These are phyloP conservation scores for Umimayanthus kanabou DNA, from an alignment of 92 coral and sea anemone species.

Conservation along the genomic window DNA sequence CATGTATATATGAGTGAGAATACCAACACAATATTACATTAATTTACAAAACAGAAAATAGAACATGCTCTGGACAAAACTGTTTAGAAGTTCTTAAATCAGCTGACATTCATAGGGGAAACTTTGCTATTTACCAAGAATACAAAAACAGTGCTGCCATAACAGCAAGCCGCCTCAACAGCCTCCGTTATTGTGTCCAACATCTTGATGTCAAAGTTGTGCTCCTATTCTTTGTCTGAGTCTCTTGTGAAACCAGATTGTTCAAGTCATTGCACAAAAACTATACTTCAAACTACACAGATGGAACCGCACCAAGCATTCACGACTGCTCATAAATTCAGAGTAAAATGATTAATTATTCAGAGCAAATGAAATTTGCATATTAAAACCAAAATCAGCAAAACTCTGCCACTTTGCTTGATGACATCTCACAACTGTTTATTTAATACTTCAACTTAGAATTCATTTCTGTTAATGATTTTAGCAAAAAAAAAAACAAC, in stretches of 20 bases:
- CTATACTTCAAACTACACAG: background rate
- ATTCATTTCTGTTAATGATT: no score
- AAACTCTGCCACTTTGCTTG: conserved; percentile 14
- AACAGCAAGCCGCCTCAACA: conserved; percentile 15
- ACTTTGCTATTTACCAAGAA: conserved; percentile 27
- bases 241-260: background rate
- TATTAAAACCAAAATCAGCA: conserved; percentile 2
- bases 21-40: background rate
- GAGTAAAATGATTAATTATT: conserved; percentile 27
- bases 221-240: background rate
- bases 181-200: conserved; percentile 21
- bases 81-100: background rate
- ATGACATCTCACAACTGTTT: background rate
- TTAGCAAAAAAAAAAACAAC: no score
- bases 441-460: no score
- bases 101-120: background rate
- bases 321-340: conserved; percentile 1
- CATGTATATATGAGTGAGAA: no score
- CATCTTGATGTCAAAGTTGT: background rate
- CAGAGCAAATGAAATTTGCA: conserved; percentile 32
- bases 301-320: background rate
- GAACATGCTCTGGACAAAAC: background rate
- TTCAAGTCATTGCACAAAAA: background rate
- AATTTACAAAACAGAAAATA: background rate
- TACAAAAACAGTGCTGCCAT: conserved; percentile 20